These are phyloP conservation scores for Toxonevra muliebris DNA, from an alignment of 2,888 invertebrate genomes.

Conservation along the genomic window DNA sequence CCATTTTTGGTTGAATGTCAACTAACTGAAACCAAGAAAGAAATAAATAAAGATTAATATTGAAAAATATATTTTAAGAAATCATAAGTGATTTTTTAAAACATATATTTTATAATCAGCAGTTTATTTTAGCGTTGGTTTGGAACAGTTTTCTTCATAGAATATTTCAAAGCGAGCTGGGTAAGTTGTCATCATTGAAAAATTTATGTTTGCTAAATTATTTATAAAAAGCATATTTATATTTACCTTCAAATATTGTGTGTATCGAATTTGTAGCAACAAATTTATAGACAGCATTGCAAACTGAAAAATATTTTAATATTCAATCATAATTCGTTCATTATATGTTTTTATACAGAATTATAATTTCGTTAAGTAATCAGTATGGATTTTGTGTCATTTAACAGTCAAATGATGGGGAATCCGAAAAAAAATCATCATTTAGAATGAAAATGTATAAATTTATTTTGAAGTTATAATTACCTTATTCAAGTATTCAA, in stretches of 20 bases:
- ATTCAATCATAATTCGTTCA: no score
- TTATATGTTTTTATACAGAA: no score
- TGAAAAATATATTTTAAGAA: no score
- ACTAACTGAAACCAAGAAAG: no score
- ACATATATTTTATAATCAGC: constrained; percentile 6
- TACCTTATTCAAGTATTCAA: not conserved
- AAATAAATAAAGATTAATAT: no score
- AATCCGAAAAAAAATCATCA: constrained; percentile 45
- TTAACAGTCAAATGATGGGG: constrained; percentile 46
- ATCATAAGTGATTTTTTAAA: no score
- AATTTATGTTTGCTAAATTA: not conserved
- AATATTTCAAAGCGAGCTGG: constrained; percentile 51
- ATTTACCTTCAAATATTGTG: not conserved
- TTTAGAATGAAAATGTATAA: constrained; percentile 1
- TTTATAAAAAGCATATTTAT: not conserved
- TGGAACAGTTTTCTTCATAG: constrained; percentile 51
- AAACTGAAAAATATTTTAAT: no score
- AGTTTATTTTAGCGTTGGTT: constrained; percentile 40
- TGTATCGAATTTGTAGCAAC: no score
- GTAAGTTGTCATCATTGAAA: constrained; percentile 44
- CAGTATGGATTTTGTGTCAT: constrained; percentile 44
- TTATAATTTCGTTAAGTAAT: not conserved
- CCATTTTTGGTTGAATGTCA: no score
- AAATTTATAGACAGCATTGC: no score
- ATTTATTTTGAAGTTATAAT: not conserved